Percentiles rank a stretch among this genome's conserved stretches.
These are phyloP conservation scores for Pseudobourletiella spinata DNA, from an alignment of 1,140 invertebrate species.

Conservation along the genomic window DNA sequence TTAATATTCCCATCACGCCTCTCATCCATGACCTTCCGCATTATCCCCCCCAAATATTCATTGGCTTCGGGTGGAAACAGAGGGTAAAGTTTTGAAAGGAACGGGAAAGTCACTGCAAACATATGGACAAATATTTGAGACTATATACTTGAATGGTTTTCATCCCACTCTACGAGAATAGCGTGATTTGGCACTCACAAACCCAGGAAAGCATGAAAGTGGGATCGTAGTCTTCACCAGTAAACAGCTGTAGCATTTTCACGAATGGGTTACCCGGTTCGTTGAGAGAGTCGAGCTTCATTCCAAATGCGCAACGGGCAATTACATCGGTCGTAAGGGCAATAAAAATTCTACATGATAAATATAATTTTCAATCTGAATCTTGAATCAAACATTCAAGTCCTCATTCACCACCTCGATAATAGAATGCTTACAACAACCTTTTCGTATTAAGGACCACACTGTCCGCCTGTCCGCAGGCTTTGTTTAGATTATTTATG, in stretches of 20 bases:
- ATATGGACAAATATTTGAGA: background rate
- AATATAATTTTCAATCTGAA: slow-evolving; percentile 4
- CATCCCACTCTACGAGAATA: background rate
- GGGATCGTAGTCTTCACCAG: background rate
- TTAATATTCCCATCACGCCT: background rate
- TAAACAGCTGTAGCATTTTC: background rate
- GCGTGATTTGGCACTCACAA: background rate
- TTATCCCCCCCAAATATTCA: background rate
- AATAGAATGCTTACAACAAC: no score
- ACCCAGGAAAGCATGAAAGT: background rate
- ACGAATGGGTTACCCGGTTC: slow-evolving; percentile 8
- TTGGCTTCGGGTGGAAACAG: background rate
- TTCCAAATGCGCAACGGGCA: slow-evolving; percentile 20
- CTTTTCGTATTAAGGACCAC: no score
- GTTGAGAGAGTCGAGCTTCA: slow-evolving; percentile 9
- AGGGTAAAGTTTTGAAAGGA: background rate
- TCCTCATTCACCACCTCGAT: background rate
- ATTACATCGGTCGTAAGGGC: slow-evolving; percentile 20
- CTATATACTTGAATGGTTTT: background rate
- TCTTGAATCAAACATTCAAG: no score
- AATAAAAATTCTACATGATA: slow-evolving; percentile 10
- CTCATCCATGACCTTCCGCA: background rate
- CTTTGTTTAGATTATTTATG: no score
- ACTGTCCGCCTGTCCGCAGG: no score
- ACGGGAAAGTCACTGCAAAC: background rate